Evolutionary conservation across 2,888 invertebrate species (phyloP).

Genomic region (Parnassius glacialis): DNA sequence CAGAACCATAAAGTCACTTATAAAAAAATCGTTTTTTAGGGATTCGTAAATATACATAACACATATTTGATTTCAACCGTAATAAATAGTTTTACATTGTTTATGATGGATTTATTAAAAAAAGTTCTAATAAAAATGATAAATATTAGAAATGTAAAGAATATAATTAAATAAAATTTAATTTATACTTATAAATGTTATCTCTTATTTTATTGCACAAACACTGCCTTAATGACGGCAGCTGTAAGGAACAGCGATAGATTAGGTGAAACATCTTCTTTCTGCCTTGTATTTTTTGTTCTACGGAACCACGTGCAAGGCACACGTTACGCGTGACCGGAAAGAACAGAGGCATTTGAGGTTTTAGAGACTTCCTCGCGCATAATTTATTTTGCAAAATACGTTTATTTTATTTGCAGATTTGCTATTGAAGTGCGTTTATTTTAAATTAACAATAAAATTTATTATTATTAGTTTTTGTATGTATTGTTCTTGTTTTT

Average conservation of each 20-base stretch:
- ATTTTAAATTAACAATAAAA: too few species aligned
- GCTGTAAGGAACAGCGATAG: constrained; percentile 35
- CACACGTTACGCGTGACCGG: constrained; percentile 57
- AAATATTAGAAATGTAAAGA: too few species aligned
- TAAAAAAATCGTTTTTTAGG: too few species aligned
- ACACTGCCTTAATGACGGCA: constrained; percentile 30
- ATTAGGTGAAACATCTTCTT: constrained; percentile 37
- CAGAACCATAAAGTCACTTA: too few species aligned
- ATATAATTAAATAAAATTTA: too few species aligned
- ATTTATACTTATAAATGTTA: too few species aligned
- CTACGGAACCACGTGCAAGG: constrained; percentile 67
- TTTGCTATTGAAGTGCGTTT: too few species aligned
- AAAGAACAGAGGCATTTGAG: constrained; percentile 39
- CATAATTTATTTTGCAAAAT: neutral
- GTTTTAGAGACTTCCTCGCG: constrained; percentile 40
- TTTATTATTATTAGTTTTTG: neutral
- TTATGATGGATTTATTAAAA: too few species aligned
- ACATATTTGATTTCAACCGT: too few species aligned
- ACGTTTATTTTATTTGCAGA: neutral
- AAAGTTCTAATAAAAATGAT: too few species aligned
- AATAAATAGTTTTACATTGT: too few species aligned
- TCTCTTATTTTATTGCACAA: neutral
- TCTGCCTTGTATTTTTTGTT: constrained; percentile 41
- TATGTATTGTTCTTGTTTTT: neutral
- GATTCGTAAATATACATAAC: too few species aligned